Evolutionary conservation across 2,797 vertebrate genomes (phyloP), one percentile per base, ranked within the genome.

Genomic region (Anisognathus igniventris): DNA sequence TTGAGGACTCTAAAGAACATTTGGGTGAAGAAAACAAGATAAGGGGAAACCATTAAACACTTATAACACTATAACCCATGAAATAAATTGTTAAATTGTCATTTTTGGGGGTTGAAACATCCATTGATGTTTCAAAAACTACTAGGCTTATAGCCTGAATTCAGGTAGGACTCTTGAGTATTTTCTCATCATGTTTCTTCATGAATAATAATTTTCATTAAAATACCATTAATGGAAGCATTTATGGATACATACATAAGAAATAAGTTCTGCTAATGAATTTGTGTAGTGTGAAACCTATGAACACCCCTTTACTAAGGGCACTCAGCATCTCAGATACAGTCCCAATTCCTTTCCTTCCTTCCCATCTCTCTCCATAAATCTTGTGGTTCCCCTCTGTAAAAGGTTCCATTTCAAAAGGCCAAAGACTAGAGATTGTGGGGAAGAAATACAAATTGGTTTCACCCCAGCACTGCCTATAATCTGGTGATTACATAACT

Each of bases 231-330:
- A 90, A 48, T 16, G 4, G 44, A 60, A 72, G 25, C 21, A 58
- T 82, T 54, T 75, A 54, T 58, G 35, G 51, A 73, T 28, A 16
- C 14, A 56, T 24, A 62, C 37, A 71, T 20, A 76, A 67, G 12
- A 73, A 75, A 42, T 19, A 89, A 70, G 17, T n/a, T 39, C 13
- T 24, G 9, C 24, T 73, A 67, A 73, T 30, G 8, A 92, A 67
- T 73, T 64, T 37, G 17, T 27, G 19, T 27, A 37, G 12, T 15
- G 16, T n/a, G 71, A 88, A 56, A 57, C 9, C 8, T 45, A 31
- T 0, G 1, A 21, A 54, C 6, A 40, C 2, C 3, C 7, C 15
- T 61, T 35, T 2, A 1, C 33, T 70, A 58, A 56, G 24, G 19
- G 25, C 6, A 12, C 7, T 22, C 37, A 20, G 48, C 45, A 54